phyloP scores from a whole-genome alignment of 2,888 invertebrate genomes.

The Drosophila conformis region DNA sequence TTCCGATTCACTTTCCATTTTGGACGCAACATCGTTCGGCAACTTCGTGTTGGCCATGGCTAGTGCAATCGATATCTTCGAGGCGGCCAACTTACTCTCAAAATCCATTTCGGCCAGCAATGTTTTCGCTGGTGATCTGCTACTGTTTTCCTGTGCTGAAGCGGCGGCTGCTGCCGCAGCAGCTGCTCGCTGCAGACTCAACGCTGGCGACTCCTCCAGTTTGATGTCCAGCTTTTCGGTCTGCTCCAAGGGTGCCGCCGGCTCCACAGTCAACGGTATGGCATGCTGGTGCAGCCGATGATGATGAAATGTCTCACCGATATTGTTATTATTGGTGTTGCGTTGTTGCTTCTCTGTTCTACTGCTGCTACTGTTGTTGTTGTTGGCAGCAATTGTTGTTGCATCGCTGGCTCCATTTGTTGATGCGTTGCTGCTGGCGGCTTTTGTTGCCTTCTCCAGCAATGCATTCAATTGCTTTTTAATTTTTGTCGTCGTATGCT shows the following conservation, averaged over 20 bases:
- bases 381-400: conserved; percentile 9
- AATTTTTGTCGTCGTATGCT: conserved; percentile 82
- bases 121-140: conserved; percentile 35
- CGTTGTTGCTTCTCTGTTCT: conserved; percentile 48
- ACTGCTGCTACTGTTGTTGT: conserved; percentile 32
- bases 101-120: conserved; percentile 81
- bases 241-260: conserved; percentile 82
- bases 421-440: conserved; percentile 40
- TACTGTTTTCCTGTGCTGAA: conserved; percentile 44
- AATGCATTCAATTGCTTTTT: conserved; percentile 83
- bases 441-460: conserved; percentile 77
- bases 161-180: conserved; percentile 56
- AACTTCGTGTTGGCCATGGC: conserved; percentile 66
- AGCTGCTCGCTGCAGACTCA: conserved; percentile 76
- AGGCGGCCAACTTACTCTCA: conserved; percentile 83
- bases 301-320: conserved; percentile 49
- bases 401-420: conserved; percentile 41
- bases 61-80: conserved; percentile 82
- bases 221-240: conserved; percentile 82
- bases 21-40: conserved; percentile 17
- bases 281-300: conserved; percentile 80
- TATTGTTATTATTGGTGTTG: conserved; percentile 47
- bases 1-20: conserved; percentile 64
- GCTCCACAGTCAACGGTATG: conserved; percentile 81
- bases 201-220: conserved; percentile 79